Base-by-base conservation (phyloP, 2,888 invertebrate genomes). In the Orgyia antiqua region DNA sequence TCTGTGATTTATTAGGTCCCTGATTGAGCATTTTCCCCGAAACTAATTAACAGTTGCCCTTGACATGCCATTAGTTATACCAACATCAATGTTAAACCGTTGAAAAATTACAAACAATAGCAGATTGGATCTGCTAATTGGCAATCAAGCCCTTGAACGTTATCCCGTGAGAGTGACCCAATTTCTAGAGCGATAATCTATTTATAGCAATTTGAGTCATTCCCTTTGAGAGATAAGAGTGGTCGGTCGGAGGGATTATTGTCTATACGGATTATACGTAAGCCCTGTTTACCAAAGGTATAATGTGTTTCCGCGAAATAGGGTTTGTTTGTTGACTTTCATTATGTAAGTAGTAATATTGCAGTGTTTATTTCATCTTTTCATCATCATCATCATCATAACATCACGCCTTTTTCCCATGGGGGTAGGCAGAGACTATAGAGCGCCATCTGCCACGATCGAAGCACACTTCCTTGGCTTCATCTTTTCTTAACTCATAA, bases 181-280 rank as follows among this genome's bases (percentile, higher is more conserved):
- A 39, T 50, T 44, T 40, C 31, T 13, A 30, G 31, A 21, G 41
- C 31, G 38, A 39, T 44, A 33, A 46, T 42, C 21, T 48, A 56
- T 53, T 58, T 43, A 58, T 46, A 39, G 36, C 30, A 33, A 44
- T 45, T 29, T 32, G 31, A 30, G 17, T 28, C 25, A 36, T 44
- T 48, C 44, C 39, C 38, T 3, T 17, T 30, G 34, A 44, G 10
- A 7, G 17, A 23, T 23, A 6, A 10, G n/a, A 25, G 24, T 13
- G 15, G 27, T 5, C 33, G 10, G 17, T 1, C 9, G 9, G 20
- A 8, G n/a, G 20, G 9, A n/a, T 17, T 10, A 15, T 13, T 33
- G 30, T 35, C 28, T 33, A 42, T 43, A 27, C 31, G 29, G 31
- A 41, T 44, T 38, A 36, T 1, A 1, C 21, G 10, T 10, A 21